Conservation (phyloP, 2,888 invertebrate genomes). For the Diarsia rubi region DNA sequence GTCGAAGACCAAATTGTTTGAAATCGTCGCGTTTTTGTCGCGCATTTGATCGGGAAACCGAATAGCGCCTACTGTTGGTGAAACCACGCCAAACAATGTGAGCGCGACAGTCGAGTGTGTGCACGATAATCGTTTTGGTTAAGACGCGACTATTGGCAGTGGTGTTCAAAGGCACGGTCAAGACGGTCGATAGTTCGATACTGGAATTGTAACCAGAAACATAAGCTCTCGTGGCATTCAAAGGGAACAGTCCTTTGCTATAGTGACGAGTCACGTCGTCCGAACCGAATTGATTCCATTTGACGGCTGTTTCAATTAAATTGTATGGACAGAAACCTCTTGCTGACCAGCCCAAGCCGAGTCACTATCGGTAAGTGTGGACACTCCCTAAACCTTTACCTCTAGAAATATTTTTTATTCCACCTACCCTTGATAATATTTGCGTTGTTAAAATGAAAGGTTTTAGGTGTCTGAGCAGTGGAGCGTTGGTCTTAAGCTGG, state of each 20-base stretch:
- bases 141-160: not conserved
- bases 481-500: slow-evolving; percentile 29
- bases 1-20: not conserved
- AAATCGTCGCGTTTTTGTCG: not conserved
- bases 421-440: slow-evolving; percentile 36
- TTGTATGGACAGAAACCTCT: not conserved
- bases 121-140: not conserved
- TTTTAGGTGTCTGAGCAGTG: slow-evolving; percentile 13
- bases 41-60: not conserved
- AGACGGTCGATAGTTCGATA: not conserved
- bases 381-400: slow-evolving; percentile 6
- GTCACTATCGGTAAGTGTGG: not conserved
- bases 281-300: not conserved
- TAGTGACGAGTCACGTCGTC: not conserved
- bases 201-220: no score
- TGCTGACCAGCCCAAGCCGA: not conserved
- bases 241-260: not conserved
- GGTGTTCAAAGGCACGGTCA: no score
- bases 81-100: not conserved
- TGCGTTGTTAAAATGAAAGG: slow-evolving; percentile 33
- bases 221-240: not conserved
- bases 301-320: not conserved
- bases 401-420: slow-evolving; percentile 9
- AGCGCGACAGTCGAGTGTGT: not conserved
- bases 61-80: not conserved